Base-by-base conservation (phyloP, 2,113 vertebrate genomes). In the Hylia prasina region DNA sequence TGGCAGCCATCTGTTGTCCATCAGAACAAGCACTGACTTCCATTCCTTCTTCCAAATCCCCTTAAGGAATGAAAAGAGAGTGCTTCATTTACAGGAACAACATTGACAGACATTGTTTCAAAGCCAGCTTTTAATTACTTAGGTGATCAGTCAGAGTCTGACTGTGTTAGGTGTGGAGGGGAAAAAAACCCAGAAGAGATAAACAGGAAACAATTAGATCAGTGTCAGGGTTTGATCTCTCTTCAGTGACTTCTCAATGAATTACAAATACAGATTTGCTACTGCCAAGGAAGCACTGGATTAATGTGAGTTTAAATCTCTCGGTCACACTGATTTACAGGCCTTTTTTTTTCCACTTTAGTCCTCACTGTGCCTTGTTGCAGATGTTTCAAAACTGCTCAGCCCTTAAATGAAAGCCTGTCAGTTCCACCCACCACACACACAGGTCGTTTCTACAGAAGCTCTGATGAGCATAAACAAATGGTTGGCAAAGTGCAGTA, bases 41-140 rank as follows among this genome's bases (percentile, higher is more conserved):
- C 64, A 99, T 21, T 27, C 98, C 97, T 75, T 99, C 98, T 44
- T 97, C 97, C 33, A 87, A 70, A 77, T 69, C 60, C 30, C 96
- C 98, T 98, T 91, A 66, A 33, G 72, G 23, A 92, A 47, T 25
- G 13, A 75, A 85, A 83, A 83, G 35, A 35, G 47, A 30, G 3
- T 4, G 13, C 27, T 90, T 89, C n/a, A 68, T 61, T 89, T 91
- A 84, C 51, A 71, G 77, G 66, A 89, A 92, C 58, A 71, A 35
- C 93, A 68, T 30, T 27, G 68, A 27, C 17, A 88, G 66, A 44
- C 31, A 35, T 45, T 35, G 75, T 92, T 90, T 83, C 66, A 86
- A 90, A 86, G 39, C 7, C 66, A 76, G 23, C 16, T 85, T 93
- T 68, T 60, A 84, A 89, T 93, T 71, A 88, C 73, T 53, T 31